These are phyloP conservation scores for Peribatodes rhomboidaria DNA, from an alignment of 2,888 invertebrate genomes.

Conservation along the genomic window DNA sequence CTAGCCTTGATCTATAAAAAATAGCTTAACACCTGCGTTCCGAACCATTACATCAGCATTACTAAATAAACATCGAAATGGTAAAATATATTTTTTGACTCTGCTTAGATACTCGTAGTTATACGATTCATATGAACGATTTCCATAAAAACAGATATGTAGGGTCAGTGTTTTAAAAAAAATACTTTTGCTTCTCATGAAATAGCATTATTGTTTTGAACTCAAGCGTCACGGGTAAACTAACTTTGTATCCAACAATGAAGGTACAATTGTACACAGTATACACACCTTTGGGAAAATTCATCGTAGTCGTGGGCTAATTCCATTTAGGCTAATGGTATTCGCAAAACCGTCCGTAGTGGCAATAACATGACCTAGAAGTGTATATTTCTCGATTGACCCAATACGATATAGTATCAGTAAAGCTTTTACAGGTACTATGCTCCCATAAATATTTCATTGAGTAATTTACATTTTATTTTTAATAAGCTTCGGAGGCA, in stretches of 20 bases:
- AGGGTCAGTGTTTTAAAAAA: neutral
- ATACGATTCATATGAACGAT: neutral
- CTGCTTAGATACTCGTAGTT: too few species aligned
- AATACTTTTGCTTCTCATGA: neutral
- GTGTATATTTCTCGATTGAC: conserved; percentile 19
- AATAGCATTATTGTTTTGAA: neutral
- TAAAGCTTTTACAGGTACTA: conserved; percentile 11
- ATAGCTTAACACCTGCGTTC: conserved; percentile 44
- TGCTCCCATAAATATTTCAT: conserved; percentile 8
- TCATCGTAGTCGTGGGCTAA: conserved; percentile 14
- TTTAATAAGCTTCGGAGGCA: neutral
- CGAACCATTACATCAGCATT: conserved; percentile 6
- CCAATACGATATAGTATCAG: conserved; percentile 6
- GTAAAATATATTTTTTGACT: too few species aligned
- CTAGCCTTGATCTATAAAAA: conserved; percentile 53
- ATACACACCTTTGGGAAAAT: conserved; percentile 23
- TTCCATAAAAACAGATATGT: neutral
- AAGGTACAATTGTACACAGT: too few species aligned
- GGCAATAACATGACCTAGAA: conserved; percentile 27
- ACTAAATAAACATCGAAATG: conserved; percentile 5
- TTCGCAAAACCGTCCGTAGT: conserved; percentile 27
- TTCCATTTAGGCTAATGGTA: conserved; percentile 33
- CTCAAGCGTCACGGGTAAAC: neutral
- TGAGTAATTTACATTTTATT: neutral
- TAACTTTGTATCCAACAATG: neutral